Evolutionary conservation across 2,113 vertebrate genomes (phyloP), one percentile per base, ranked within the genome.

Genomic region (Cygnus atratus): DNA sequence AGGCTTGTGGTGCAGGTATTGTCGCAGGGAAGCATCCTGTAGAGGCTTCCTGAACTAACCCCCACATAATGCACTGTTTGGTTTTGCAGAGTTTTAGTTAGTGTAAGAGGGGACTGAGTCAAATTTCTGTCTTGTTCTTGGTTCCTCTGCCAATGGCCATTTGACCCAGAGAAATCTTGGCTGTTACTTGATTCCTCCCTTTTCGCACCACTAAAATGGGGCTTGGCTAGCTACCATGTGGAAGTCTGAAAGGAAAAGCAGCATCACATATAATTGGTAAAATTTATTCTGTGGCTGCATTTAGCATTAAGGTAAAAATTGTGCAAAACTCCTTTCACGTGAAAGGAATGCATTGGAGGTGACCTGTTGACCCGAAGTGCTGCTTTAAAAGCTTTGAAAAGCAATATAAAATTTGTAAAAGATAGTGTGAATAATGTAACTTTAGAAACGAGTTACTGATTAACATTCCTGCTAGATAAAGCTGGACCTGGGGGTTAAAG

Each of bases 311-410:
- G 63, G 26, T 22, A 86, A 55, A 90, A 94, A 7, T 25, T 66
- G 28, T 37, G 52, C 59, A 65, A 26, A 74, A 55, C 26, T 43
- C n/a, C 41, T 76, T 48, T 66, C 44, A 2, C 21, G 20, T 68
- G 63, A 78, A 74, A 77, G 35, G 43, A 88, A 17, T 71, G 33
- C 28, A 11, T 31, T 77, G 75, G 26, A 74, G 52, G 35, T 71
- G 83, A 88, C 79, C 89, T 70, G 22, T 44, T 91, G 79, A 77
- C 88, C 83, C 67, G 8, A 80, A 85, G 21, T 72, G 63, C 50
- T 88, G 35, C 65, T 90, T 90, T 86, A 57, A 92, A 93, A 95
- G 86, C 66, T 85, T 93, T 72, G 73, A 91, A 91, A 95, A 80
- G 67, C 65, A 67, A 26, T 62, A 58, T 52, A 58, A 77, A 87